These are phyloP conservation scores for Hylia prasina DNA, from an alignment of 2,113 vertebrate genomes.

Conservation along the genomic window DNA sequence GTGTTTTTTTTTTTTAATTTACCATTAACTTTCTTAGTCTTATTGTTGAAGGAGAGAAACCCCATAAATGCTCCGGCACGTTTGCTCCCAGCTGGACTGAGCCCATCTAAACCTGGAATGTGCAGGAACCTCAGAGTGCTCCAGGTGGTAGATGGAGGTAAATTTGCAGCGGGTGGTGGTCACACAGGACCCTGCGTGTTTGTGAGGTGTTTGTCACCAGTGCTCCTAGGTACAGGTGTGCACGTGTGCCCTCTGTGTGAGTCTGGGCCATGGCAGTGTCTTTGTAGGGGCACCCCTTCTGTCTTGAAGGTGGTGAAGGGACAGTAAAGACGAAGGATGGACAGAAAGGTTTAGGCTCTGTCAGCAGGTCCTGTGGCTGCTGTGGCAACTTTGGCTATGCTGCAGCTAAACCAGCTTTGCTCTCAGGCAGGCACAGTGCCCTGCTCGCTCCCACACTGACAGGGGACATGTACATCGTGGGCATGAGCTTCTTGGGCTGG, in stretches of 20 bases:
- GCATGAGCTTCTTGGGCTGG: not conserved
- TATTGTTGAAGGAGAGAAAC: not conserved
- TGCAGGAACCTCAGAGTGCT: accelerated
- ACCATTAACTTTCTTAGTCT: not conserved
- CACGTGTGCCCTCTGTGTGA: accelerated
- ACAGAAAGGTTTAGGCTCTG: not conserved
- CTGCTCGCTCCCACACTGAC: not conserved
- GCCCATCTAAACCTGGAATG: not conserved
- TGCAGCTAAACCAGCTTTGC: not conserved
- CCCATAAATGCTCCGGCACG: not conserved
- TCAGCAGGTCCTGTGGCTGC: not conserved
- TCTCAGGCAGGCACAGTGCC: not conserved
- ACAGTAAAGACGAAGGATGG: not conserved
- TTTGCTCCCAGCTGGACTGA: not conserved
- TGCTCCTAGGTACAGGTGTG: accelerated
- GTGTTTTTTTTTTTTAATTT: not conserved
- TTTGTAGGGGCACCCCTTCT: accelerated
- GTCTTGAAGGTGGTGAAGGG: not conserved
- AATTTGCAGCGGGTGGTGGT: not conserved
- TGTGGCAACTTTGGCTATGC: accelerated
- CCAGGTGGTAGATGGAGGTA: not conserved
- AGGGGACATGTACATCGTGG: accelerated
- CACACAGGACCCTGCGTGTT: accelerated
- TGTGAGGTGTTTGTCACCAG: not conserved
- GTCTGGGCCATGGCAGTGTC: not conserved